Evolutionary conservation across 2,888 invertebrate genomes (phyloP).

Genomic region (Caenorhabditis wallacei): DNA sequence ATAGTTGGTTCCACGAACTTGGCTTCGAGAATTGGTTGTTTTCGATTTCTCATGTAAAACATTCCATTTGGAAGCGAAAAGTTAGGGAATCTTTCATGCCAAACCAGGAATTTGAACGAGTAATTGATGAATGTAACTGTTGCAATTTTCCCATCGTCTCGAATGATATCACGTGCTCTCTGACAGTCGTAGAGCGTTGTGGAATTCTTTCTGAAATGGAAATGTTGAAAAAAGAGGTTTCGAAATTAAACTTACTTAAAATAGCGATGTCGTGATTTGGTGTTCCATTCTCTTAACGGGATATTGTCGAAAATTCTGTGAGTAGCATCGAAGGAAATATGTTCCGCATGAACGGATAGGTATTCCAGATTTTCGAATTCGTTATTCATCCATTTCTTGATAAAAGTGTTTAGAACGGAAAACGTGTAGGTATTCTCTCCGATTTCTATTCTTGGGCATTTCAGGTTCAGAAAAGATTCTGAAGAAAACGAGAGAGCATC

Average conservation of each 20-base stretch:
- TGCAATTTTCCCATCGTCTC: neutral
- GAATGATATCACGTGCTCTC: neutral
- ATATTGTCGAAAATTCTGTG: neutral
- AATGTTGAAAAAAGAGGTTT: neutral
- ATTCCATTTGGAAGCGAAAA: neutral
- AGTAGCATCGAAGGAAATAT: too few species aligned
- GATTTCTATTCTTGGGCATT: neutral
- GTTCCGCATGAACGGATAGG: neutral
- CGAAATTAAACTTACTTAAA: neutral
- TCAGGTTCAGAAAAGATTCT: neutral
- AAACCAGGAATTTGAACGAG: neutral
- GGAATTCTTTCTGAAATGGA: neutral
- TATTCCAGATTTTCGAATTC: neutral
- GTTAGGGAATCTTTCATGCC: neutral
- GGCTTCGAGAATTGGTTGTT: neutral
- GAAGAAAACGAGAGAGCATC: neutral
- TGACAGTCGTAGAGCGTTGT: neutral
- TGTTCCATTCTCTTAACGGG: neutral
- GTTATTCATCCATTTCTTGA: constrained; percentile 1
- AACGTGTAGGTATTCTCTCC: neutral
- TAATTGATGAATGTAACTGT: neutral
- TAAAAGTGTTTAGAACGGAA: neutral
- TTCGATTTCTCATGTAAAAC: constrained; percentile 5
- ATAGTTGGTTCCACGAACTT: neutral
- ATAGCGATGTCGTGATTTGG: neutral